Evolutionary conservation across 1,140 invertebrate genomes (phyloP).

Genomic region (Tetranychus cinnabarinus): DNA sequence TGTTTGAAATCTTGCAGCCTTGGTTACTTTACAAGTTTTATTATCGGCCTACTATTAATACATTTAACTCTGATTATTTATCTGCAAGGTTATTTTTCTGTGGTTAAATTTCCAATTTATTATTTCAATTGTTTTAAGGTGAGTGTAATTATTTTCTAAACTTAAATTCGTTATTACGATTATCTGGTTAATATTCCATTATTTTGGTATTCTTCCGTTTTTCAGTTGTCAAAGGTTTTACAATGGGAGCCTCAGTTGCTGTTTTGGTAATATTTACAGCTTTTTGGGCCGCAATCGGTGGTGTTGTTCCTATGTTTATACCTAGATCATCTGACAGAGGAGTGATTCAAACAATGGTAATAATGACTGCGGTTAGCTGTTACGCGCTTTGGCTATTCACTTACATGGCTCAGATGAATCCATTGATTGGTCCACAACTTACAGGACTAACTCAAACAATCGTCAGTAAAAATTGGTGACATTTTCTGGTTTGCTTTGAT

Average conservation of each 20-base stretch:
- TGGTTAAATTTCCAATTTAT: no score
- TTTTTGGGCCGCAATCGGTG: conserved; percentile 57
- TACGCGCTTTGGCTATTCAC: conserved; percentile 77
- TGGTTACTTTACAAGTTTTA: no score
- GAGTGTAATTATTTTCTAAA: background rate
- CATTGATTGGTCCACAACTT: conserved; percentile 63
- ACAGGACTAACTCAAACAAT: conserved; percentile 39
- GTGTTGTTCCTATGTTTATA: conserved; percentile 53
- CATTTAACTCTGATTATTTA: no score
- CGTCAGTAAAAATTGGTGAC: conserved; percentile 23
- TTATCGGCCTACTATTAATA: no score
- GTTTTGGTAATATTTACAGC: conserved; percentile 29
- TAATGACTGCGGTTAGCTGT: conserved; percentile 65
- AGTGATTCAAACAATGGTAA: conserved; percentile 57
- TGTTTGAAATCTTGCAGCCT: no score
- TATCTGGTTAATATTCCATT: background rate
- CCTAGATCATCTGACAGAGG: conserved; percentile 72
- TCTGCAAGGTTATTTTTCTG: no score
- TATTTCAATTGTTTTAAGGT: background rate
- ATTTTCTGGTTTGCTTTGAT: no score
- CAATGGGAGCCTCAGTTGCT: background rate
- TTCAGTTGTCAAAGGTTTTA: background rate
- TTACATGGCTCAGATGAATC: conserved; percentile 86
- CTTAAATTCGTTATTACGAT: background rate
- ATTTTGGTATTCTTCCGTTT: background rate